phyloP scores from a whole-genome alignment of 2,113 vertebrate species.

The Tachysurus fulvidraco region DNA sequence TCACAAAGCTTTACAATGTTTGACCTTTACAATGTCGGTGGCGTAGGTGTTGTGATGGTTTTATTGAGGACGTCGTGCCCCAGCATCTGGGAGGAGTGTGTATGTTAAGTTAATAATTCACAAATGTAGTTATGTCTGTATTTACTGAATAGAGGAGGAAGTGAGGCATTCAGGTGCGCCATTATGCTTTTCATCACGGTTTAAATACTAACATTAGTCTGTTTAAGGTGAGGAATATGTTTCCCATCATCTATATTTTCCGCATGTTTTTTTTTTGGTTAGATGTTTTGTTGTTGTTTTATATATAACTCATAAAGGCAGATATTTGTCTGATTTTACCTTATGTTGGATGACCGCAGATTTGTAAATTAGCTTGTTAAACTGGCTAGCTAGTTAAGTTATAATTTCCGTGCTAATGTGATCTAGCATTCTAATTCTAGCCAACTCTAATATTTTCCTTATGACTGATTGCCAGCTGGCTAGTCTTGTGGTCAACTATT shows the following conservation, averaged over 20 bases:
- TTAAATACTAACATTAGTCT: not conserved
- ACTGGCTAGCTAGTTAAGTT: not conserved
- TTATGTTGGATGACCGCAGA: not conserved
- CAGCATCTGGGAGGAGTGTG: not conserved
- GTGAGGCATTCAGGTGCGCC: not conserved
- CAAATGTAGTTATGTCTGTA: slow-evolving; percentile 14
- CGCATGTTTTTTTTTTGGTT: not conserved
- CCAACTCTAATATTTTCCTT: not conserved
- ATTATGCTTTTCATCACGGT: not conserved
- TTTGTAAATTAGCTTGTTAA: not conserved
- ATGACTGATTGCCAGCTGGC: not conserved
- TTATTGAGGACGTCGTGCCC: not conserved
- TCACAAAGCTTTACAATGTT: not conserved
- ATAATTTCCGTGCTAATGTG: not conserved
- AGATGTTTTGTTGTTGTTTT: not conserved
- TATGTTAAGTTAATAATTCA: slow-evolving; percentile 41
- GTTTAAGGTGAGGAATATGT: not conserved
- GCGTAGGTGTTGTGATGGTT: not conserved
- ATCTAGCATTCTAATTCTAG: not conserved
- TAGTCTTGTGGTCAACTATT: not conserved
- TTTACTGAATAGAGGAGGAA: slow-evolving; percentile 13
- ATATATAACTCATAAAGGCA: not conserved
- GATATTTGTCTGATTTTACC: not conserved
- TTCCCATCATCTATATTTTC: not conserved
- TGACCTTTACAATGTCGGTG: not conserved